Conservation (phyloP, 2,888 invertebrate genomes). For the Melanchra persicariae region DNA sequence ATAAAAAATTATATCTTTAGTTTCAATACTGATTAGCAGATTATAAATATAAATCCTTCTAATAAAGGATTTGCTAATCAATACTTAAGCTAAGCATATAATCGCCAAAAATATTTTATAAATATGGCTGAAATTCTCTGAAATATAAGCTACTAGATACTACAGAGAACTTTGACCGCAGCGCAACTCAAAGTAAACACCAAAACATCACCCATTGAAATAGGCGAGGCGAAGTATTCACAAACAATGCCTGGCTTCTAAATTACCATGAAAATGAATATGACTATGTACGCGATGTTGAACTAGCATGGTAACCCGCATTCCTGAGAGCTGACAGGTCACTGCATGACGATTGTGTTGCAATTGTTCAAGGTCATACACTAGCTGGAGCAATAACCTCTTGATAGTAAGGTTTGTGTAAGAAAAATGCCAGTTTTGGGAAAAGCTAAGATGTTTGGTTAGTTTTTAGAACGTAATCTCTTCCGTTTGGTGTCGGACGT, state of each 20-base stretch:
- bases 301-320: conserved; percentile 48
- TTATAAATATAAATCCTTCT: no score
- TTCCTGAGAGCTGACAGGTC: conserved; percentile 44
- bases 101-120: no score
- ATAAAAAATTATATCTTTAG: no score
- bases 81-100: no score
- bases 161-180: conserved; percentile 25
- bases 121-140: no score
- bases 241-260: conserved; percentile 35
- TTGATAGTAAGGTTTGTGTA: neutral
- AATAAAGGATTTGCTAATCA: no score
- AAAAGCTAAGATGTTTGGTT: no score
- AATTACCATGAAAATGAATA: conserved; percentile 48
- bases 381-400: conserved; percentile 20
- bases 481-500: no score
- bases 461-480: no score
- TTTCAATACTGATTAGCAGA: no score
- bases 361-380: conserved; percentile 54
- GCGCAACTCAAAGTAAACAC: conserved; percentile 3
- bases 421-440: neutral
- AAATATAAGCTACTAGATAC: neutral
- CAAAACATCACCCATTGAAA: conserved; percentile 23
- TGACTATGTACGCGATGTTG: conserved; percentile 24
- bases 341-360: conserved; percentile 43
- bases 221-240: conserved; percentile 36